Evolutionary conservation across 2,888 invertebrate species (phyloP).

Genomic region (Aelia acuminata): DNA sequence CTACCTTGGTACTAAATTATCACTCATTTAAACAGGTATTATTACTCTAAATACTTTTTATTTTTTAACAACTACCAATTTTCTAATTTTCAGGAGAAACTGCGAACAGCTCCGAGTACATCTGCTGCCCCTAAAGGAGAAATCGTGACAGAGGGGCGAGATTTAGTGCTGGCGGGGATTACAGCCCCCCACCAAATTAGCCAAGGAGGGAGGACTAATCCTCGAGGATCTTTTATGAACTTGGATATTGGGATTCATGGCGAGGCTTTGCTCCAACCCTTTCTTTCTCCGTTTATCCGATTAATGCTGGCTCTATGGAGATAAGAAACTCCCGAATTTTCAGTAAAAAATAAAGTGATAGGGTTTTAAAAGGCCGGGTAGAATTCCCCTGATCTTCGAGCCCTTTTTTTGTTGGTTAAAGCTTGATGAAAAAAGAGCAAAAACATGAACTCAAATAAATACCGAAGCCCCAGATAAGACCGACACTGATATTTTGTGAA

Average conservation of each 20-base stretch:
- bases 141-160: conserved; percentile 13
- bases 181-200: conserved; percentile 48
- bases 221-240: conserved; percentile 48
- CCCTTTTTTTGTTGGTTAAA: no score
- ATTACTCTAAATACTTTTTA: neutral
- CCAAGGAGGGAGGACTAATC: conserved; percentile 40
- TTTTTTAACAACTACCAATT: neutral
- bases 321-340: neutral
- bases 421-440: no score
- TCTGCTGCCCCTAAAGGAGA: conserved; percentile 39
- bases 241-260: conserved; percentile 49
- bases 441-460: no score
- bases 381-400: neutral
- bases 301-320: conserved; percentile 4
- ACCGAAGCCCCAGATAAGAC: no score
- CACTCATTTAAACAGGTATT: no score
- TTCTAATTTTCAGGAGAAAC: neutral
- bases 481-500: no score
- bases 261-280: conserved; percentile 32
- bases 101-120: neutral
- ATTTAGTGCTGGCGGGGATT: conserved; percentile 41
- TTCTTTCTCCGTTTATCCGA: conserved; percentile 31
- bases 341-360: neutral
- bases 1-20: neutral
- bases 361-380: neutral